Evolutionary conservation across 1,140 invertebrate genomes (phyloP).

Genomic region (Caerostris extrusa): DNA sequence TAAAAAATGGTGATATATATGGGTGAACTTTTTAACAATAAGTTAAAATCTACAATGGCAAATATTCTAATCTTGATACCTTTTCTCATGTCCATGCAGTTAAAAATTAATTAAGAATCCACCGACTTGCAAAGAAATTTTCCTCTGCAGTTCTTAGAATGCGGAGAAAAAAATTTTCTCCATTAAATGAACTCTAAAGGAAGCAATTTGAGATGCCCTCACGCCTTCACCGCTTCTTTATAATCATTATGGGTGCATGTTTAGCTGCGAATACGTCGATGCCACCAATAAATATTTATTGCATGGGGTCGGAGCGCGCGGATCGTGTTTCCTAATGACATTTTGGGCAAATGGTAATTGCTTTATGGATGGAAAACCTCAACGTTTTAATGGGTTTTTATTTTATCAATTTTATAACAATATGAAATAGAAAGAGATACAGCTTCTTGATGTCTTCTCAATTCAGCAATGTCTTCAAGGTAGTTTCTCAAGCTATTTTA

Average conservation of each 20-base stretch:
- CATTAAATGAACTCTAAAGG: slow-evolving; percentile 15
- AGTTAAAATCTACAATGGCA: too few relatives aligned
- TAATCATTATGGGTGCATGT: not conserved
- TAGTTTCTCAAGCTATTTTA: too few relatives aligned
- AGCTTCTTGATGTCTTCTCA: too few relatives aligned
- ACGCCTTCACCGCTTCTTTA: not conserved
- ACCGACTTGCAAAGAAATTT: not conserved
- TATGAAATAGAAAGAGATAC: not conserved
- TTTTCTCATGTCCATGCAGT: not conserved
- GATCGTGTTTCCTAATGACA: not conserved
- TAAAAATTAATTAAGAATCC: slow-evolving; percentile 32
- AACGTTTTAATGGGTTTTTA: not conserved
- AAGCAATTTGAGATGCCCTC: not conserved
- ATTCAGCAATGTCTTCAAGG: too few relatives aligned
- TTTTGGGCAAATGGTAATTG: slow-evolving; percentile 21
- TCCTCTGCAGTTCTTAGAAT: not conserved
- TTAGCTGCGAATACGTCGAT: not conserved
- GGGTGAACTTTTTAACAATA: too few relatives aligned
- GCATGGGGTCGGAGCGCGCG: not conserved
- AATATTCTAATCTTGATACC: not conserved
- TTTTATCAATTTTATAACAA: slow-evolving; percentile 12
- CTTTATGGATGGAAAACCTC: not conserved
- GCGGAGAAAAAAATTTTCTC: not conserved
- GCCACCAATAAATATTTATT: slow-evolving; percentile 19
- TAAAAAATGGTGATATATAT: too few relatives aligned